A percentile compares a stretch with the other conserved stretches of the same genome.
Evolutionary conservation across 2,888 invertebrate genomes (phyloP).

Genomic region (Diachrysia chrysitis): DNA sequence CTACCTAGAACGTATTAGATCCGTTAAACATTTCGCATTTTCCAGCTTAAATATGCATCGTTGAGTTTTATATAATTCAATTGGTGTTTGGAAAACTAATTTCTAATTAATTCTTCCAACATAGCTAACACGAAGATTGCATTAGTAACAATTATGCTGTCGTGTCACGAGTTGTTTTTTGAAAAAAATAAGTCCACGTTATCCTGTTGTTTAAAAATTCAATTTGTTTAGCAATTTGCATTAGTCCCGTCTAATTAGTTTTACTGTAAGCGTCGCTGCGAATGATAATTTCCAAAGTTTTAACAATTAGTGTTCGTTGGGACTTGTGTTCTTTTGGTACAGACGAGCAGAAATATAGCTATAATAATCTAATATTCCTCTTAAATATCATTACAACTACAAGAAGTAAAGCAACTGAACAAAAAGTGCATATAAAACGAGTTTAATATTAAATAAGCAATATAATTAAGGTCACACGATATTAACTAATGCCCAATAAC

Average conservation of each 20-base stretch:
- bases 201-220: constrained; percentile 28
- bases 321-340: neutral
- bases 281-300: neutral
- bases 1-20: constrained; percentile 11
- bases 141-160: constrained; percentile 44
- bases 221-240: constrained; percentile 3
- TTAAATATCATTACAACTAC: constrained; percentile 6
- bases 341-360: neutral
- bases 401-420: constrained; percentile 18
- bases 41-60: constrained; percentile 17
- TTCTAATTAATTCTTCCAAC: constrained; percentile 43
- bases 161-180: constrained; percentile 28
- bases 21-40: constrained; percentile 38
- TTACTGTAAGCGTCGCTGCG: neutral
- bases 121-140: constrained; percentile 15
- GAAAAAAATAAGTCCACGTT: constrained; percentile 9
- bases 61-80: constrained; percentile 38
- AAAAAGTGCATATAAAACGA: constrained; percentile 29
- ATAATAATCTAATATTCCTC: neutral
- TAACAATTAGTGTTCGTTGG: neutral
- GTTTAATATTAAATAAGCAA: constrained; percentile 18
- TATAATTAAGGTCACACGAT: constrained; percentile 37
- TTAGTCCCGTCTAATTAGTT: neutral
- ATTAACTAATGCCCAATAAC: constrained; percentile 36
- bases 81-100: constrained; percentile 32